Evolutionary conservation across 2,888 invertebrate genomes (phyloP), one percentile per base, ranked within the genome.

Genomic region (Psococerastis gibbosa): DNA sequence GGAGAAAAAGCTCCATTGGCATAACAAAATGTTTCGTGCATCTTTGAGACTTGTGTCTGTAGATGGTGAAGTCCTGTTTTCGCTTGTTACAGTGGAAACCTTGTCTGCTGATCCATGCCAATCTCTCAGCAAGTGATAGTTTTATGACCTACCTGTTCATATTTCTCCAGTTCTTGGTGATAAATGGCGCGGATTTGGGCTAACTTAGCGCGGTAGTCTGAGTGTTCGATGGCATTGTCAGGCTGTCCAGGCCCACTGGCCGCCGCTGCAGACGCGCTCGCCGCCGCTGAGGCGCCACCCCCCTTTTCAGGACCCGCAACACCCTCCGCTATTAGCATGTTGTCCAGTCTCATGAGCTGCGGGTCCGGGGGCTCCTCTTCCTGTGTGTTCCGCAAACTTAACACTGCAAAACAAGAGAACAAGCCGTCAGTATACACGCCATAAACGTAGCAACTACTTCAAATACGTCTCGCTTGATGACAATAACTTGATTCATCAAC

Each of bases 291-390:
- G 1, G 84, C 84, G 0, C 82, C 75, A 11, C 87, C 87, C 1
- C 88, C 88, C 59, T 91, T 91, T 60, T 92, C 92, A 0, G 92
- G 92, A 0, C 92, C 92, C 1, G 92, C 91, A 3, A 94, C 92
- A 22, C 98, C 97, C 65, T 98, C 98, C 0, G 98, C 97, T 51
- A 87, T 85, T 59, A 97, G 67, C 98, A 98, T 98, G 68, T 98
- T 98, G 68, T 98, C 97, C 61, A 98, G 65, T 50, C 98, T 75
- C 94, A 98, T 95, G 56, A 98, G 67, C 62, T 95, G 95, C 5
- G 95, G 94, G 67, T 97, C 95, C 60, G 92, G 92, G 2, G 94
- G 92, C 60, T 95, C 94, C 60, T 95, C 94, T 66, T 95, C 95
- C 68, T 94, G 92, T 47, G 91, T 89, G 65, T 94, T 94, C 55